Base-by-base conservation (phyloP, 2,113 vertebrate genomes). In the Myxocyprinus asiaticus region DNA sequence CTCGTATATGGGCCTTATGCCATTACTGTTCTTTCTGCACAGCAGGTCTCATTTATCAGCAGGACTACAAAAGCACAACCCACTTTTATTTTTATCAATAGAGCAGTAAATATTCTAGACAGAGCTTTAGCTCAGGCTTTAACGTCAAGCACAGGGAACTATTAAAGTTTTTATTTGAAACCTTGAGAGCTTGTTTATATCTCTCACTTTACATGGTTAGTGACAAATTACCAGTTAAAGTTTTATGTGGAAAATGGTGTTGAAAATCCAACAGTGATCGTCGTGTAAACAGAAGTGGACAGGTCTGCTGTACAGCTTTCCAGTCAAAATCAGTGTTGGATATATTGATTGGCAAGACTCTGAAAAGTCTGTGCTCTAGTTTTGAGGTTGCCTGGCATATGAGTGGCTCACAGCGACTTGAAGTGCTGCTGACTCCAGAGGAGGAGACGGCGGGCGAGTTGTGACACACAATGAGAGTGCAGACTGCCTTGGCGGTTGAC, bases 181-280 rank as follows among this genome's bases (percentile, higher is more conserved):
- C 59, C 59, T 74, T 48, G 48, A 33, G 44, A 62, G 56, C 10
- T 3, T 62, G 43, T 75, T 62, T 58, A 58, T n/a, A 58, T 58
- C 6, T 58, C 55, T 58, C 72, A 45, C 6, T 56, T 77, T 77
- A 53, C 55, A 7, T 17, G 43, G 47, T 33, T 56, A n/a, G 43
- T 66, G 74, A 66, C 74, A 76, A 51, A 65, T 65, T 66, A 50
- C 62, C 74, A 53, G 74, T 63, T 63, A 44, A 48, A 17, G 48
- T 64, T 78, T 58, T 79, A 70, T 79, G 58, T 51, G 61, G 50
- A 65, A 72, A 65, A 79, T 43, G 17, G 2, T 9, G 47, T 43
- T 44, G 17, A 67, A 70, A 71, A 64, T 14, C 58, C 61, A 64
- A 58, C 3, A 0, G 6, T 76, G 61, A 15, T 58, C 47, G 45